Evolutionary conservation across 2,797 vertebrate species (phyloP), one percentile per base, ranked within the genome.

Genomic region (Sebastes trivittatus): DNA sequence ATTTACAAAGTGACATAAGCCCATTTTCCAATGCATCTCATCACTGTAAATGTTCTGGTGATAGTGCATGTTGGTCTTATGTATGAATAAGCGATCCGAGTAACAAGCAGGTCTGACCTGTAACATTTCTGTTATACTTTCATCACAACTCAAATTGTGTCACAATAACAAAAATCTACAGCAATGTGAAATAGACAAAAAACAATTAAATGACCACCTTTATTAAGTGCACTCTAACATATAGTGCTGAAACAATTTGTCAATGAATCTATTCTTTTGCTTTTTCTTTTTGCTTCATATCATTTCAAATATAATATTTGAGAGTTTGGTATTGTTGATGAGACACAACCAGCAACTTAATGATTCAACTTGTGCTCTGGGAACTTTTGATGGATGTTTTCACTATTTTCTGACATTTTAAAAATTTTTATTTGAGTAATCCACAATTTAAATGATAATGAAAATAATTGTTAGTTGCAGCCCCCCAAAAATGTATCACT

Each of bases 171-270:
- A 0, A 49, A 49, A 49, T 20, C 16, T 0, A 49, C 18, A 49
- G 18, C 46, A 49, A 55, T 10, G 0, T 0, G 54, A 55, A 55
- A 20, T 49, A 49, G 18, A 49, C 46, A 0, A 9, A 49, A 0
- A 49, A 49, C 46, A 54, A 22, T 54, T 11, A 54, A 54, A 54
- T 54, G n/a, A 23, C 49, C 49, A 52, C 20, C 18, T n/a, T 52
- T n/a, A 52, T 52, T 52, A 52, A 52, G 49, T 20, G 8, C 20
- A 52, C 49, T 52, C 49, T 46, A 46, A 18, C 42, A 46, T 46
- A 46, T 18, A 18, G 42, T 46, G 42, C 42, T 46, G 42, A 46
- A 46, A 18, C 42, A 46, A 46, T 46, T 18, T 46, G 42, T 46
- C 42, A 46, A 46, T 46, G 16, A 18, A 46, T 46, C 16, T 18